Evolutionary conservation across 2,888 invertebrate genomes (phyloP), one percentile per base, ranked within the genome.

Genomic region (Abrostola triplasia): DNA sequence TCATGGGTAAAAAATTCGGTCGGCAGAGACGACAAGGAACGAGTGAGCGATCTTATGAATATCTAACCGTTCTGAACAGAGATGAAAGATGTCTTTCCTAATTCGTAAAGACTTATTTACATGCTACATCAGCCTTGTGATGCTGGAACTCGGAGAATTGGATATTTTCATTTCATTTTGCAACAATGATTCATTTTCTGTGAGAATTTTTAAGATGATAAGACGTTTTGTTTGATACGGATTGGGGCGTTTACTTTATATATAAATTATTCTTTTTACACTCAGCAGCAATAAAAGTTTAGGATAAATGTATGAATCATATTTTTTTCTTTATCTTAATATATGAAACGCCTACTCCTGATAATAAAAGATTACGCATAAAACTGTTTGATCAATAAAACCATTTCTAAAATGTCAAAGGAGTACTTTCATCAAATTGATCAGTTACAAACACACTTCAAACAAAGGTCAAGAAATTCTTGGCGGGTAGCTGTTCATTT

Each of bases 41-140:
- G 76, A 78, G 73, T 79, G 82, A 82, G 81, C 84, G 86, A 76
- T 82, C 88, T 91, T 88, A 91, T 90, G 92, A 92, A 92, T 91
- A 92, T 85, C 90, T 91, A 91, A 92, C 91, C 88, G 85, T 74
- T 84, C 79, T 80, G 88, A 89, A 89, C 82, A 84, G 82, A 88
- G 86, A 90, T 91, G 90, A 91, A 89, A 90, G 89, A 92, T 91
- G 86, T 82, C 84, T 86, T 83, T 77, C 85, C 84, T 91, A 91
- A 92, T 91, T 89, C 86, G 83, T 77, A 80, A 85, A 83, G 88
- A 90, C 90, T 87, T 90, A 89, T 90, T 89, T 89, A 88, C 84
- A 87, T 86, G 85, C 81, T 78, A 83, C 84, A 82, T 82, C 80
- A 76, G 72, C 67, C 77, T 73, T 84, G 76, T 85, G 86, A 83